phyloP scores from a whole-genome alignment of 1,140 invertebrate genomes.

The Drosophila nikananu region DNA sequence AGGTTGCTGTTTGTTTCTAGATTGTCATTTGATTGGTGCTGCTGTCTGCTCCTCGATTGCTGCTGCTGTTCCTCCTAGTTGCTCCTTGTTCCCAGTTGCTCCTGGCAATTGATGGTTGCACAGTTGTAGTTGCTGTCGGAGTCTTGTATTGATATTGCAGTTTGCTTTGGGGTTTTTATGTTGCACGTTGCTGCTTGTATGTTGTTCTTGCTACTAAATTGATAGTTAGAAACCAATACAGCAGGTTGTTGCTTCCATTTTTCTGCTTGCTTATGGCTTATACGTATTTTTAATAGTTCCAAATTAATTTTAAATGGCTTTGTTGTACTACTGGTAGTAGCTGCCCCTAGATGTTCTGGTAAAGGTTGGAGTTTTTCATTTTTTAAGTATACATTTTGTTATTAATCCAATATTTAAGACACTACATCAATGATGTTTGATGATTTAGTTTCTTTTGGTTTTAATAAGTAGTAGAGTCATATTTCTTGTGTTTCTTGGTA shows the following conservation, averaged over 20 bases:
- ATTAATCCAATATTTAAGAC: no score
- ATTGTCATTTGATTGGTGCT: slow-evolving; percentile 5
- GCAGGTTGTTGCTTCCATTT: neutral
- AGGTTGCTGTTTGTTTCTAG: slow-evolving; percentile 5
- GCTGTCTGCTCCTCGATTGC: neutral
- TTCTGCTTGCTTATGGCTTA: neutral
- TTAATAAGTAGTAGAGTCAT: no score
- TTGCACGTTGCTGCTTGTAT: neutral
- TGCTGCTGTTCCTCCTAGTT: neutral
- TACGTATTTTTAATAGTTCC: neutral
- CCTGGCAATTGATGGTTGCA: neutral
- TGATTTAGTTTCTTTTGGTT: no score
- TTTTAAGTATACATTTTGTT: no score
- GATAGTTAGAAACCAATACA: neutral
- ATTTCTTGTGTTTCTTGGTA: no score
- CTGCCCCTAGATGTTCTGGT: neutral
- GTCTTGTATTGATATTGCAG: neutral
- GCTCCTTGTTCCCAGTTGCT: neutral
- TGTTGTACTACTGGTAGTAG: neutral
- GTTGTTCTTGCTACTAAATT: neutral
- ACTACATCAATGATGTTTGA: no score
- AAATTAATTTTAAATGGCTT: neutral
- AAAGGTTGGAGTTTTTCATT: neutral
- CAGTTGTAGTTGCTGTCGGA: neutral
- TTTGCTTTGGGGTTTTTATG: neutral